phyloP scores from a whole-genome alignment of 2,113 vertebrate genomes.

The Castor canadensis region DNA sequence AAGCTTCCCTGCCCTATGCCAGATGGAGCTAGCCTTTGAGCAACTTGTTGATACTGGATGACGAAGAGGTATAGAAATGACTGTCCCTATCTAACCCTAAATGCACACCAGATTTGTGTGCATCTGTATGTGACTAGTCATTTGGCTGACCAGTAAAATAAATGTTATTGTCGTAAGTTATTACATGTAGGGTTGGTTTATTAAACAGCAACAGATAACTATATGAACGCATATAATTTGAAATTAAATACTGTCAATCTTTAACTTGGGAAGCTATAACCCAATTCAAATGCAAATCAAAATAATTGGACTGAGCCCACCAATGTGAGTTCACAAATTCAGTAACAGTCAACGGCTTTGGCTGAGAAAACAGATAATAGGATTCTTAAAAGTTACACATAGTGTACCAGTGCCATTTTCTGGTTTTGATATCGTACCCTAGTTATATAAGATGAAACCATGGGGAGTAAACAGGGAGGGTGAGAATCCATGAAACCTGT shows the following conservation, averaged over 20 bases:
- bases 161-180: neutral
- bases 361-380: neutral
- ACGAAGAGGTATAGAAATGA: neutral
- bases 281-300: neutral
- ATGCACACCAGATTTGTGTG: neutral
- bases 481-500: neutral
- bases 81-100: neutral
- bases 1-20: neutral
- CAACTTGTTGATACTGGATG: too few relatives aligned
- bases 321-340: neutral
- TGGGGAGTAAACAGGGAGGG: neutral
- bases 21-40: neutral
- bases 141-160: neutral
- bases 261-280: neutral
- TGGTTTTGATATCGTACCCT: neutral
- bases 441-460: neutral
- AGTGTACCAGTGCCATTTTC: neutral
- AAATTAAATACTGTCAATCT: neutral
- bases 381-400: neutral
- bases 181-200: neutral
- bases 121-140: too few relatives aligned
- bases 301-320: neutral
- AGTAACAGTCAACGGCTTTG: neutral
- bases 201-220: neutral
- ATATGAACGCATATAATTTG: neutral